phyloP scores from a whole-genome alignment of 2,113 vertebrate genomes.

The Antechinus flavipes region DNA sequence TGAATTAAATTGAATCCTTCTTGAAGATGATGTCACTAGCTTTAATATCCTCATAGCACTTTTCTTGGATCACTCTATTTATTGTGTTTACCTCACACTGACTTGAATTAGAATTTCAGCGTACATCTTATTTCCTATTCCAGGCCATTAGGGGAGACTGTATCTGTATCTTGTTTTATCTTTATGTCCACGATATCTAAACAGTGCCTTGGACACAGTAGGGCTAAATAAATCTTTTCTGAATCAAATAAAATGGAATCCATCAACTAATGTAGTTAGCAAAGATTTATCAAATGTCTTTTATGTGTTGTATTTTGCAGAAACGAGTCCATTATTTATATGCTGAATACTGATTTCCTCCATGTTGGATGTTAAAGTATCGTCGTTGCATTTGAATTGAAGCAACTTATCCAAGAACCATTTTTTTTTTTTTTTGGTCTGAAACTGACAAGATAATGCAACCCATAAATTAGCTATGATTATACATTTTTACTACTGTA shows the following conservation, averaged over 20 bases:
- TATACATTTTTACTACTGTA: conserved; percentile 1
- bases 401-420: background rate
- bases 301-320: background rate
- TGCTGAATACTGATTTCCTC: background rate
- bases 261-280: background rate
- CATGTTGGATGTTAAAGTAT: background rate
- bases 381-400: background rate
- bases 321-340: background rate
- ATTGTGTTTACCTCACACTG: background rate
- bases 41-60: background rate
- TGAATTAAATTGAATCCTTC: background rate
- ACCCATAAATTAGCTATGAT: background rate
- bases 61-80: background rate
- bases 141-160: background rate
- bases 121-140: background rate
- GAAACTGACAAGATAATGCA: background rate
- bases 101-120: background rate
- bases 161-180: background rate
- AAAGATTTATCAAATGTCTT: background rate
- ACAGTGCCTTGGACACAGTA: background rate
- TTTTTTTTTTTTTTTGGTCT: background rate
- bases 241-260: background rate
- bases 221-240: background rate
- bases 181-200: background rate
- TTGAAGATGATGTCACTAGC: background rate